Conservation (phyloP, 2,797 vertebrate genomes). For the Argyrosomus regius region DNA sequence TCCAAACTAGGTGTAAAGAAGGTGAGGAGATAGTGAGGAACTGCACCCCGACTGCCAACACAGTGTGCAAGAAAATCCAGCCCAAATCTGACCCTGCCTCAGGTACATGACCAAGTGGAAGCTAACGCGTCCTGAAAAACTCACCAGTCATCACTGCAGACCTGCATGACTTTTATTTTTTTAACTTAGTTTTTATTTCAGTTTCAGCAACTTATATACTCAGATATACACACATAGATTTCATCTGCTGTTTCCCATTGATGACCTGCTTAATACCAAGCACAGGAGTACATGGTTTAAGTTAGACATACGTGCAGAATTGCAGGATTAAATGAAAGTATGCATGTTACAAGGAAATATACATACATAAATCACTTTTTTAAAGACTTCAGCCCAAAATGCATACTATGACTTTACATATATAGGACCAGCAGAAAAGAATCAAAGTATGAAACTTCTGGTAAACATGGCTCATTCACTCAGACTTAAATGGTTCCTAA, state of each 20-base stretch:
- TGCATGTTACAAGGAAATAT: neutral
- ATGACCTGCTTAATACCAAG: too few species aligned
- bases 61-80: conserved; percentile 71
- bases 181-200: too few species aligned
- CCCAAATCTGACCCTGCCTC: fast-evolving
- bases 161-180: neutral
- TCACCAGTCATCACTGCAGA: too few species aligned
- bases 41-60: conserved; percentile 79
- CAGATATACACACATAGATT: too few species aligned
- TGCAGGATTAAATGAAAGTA: too few species aligned
- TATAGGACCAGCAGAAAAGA: neutral
- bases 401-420: neutral
- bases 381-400: neutral
- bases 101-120: conserved; percentile 56
- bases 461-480: neutral
- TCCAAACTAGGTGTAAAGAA: conserved; percentile 72
- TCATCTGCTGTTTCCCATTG: too few species aligned
- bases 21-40: conserved; percentile 73
- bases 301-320: too few species aligned
- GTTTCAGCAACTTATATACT: too few species aligned
- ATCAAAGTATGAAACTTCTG: neutral
- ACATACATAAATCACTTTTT: neutral
- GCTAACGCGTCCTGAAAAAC: neutral
- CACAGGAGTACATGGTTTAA: too few species aligned
- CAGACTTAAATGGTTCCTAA: neutral